These are phyloP conservation scores for Dolichomitus sp. DNA, from an alignment of 2,888 invertebrate species.

Conservation along the genomic window DNA sequence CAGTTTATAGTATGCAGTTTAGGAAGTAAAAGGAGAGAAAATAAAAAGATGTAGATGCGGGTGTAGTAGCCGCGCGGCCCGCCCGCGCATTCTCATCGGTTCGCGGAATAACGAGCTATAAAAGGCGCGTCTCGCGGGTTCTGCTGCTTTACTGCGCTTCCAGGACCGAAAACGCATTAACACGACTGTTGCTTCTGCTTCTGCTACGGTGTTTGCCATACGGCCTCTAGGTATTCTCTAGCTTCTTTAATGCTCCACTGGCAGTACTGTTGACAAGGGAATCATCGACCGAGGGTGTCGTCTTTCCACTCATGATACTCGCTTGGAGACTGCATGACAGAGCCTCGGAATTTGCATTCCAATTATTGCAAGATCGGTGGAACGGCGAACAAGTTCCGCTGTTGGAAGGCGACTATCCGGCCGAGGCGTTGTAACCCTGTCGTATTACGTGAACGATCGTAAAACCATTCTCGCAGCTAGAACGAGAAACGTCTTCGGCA, in stretches of 20 bases:
- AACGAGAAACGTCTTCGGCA: conserved; percentile 19
- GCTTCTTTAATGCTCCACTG: conserved; percentile 24
- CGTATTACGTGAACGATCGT: conserved; percentile 41
- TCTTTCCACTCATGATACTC: not conserved
- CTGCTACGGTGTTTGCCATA: conserved; percentile 64
- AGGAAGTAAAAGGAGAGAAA: conserved; percentile 19
- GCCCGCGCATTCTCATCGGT: conserved; percentile 73
- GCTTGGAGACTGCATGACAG: not conserved
- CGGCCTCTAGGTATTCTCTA: conserved; percentile 34
- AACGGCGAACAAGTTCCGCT: conserved; percentile 43
- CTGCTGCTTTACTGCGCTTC: conserved; percentile 74
- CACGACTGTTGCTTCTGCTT: conserved; percentile 65
- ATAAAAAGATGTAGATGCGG: conserved; percentile 33
- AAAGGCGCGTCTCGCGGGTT: conserved; percentile 69
- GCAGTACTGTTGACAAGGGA: conserved; percentile 31
- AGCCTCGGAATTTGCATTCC: conserved; percentile 74
- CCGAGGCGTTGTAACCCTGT: not conserved
- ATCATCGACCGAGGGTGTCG: conserved; percentile 28
- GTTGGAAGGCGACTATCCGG: not conserved
- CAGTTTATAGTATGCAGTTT: conserved; percentile 37
- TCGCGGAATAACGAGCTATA: conserved; percentile 78
- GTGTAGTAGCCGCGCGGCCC: conserved; percentile 26
- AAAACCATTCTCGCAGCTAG: conserved; percentile 44
- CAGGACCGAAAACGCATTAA: conserved; percentile 77
- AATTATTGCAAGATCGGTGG: conserved; percentile 73